Percentiles rank a stretch among this genome's conserved stretches.
phyloP scores from a whole-genome alignment of 2,113 vertebrate genomes.

The Cyrtonyx montezumae region DNA sequence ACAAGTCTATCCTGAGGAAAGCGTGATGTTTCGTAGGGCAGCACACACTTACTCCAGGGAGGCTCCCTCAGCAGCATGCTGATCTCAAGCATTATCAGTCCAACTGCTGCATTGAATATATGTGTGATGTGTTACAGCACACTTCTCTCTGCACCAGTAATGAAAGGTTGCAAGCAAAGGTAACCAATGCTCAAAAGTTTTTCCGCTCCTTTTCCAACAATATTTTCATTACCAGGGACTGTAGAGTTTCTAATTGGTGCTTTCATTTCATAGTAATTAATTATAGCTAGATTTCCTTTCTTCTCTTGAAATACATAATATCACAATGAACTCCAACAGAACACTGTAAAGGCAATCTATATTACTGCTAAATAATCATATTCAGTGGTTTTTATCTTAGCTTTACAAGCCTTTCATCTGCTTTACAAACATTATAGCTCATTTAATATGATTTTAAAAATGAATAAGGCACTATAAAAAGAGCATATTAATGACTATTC shows the following conservation, averaged over 20 bases:
- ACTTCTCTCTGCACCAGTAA: neutral
- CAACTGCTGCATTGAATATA: neutral
- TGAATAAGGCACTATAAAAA: constrained; percentile 58
- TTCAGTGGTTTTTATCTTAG: constrained; percentile 64
- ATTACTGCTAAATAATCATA: constrained; percentile 65
- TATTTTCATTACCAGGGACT: constrained; percentile 2
- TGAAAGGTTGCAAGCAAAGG: neutral
- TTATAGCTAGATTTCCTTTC: constrained; percentile 76
- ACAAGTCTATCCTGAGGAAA: too few species aligned
- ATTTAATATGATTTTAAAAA: constrained; percentile 67
- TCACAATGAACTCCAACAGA: constrained; percentile 36
- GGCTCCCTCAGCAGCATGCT: fast-evolving
- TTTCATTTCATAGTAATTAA: constrained; percentile 83
- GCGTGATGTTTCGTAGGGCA: fast-evolving
- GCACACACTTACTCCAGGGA: fast-evolving
- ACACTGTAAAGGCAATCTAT: constrained; percentile 46
- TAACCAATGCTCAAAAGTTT: neutral
- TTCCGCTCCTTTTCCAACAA: neutral
- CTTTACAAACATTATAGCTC: constrained; percentile 70
- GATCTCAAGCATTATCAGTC: neutral
- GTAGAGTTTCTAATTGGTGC: constrained; percentile 76
- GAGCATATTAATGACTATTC: constrained; percentile 55
- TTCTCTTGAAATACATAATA: constrained; percentile 53
- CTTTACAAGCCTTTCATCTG: constrained; percentile 66
- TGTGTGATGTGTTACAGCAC: fast-evolving